Evolutionary conservation across 35 echinoderm and acorn worm genomes (phyloP).

Genomic region (Patiria miniata): DNA sequence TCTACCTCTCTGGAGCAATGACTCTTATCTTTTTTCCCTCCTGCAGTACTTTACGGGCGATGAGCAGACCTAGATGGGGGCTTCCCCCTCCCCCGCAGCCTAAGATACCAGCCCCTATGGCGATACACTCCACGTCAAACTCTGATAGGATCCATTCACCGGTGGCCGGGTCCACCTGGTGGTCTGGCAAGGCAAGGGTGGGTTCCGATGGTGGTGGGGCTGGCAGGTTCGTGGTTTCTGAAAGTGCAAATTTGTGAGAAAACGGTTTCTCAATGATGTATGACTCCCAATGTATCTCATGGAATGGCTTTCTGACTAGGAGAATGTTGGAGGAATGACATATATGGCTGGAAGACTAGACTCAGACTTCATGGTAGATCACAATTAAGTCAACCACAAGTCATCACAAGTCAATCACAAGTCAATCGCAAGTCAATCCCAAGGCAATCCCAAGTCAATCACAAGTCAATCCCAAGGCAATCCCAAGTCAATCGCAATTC

Average conservation of each 20-base stretch:
- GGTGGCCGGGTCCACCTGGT: conserved; percentile 50
- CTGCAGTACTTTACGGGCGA: conserved; percentile 40
- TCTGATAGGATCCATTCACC: conserved; percentile 81
- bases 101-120: conserved; percentile 82
- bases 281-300: too few species aligned
- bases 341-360: too few species aligned
- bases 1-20: conserved; percentile 84
- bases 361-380: too few species aligned
- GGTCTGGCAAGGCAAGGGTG: not conserved
- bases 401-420: too few species aligned
- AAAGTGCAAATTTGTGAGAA: not conserved
- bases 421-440: too few species aligned
- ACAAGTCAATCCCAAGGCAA: too few species aligned
- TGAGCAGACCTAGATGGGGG: conserved; percentile 66
- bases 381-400: too few species aligned
- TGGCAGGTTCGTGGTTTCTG: not conserved
- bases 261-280: too few species aligned
- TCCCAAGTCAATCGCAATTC: too few species aligned
- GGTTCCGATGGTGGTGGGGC: not conserved
- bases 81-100: conserved; percentile 89
- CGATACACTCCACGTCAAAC: conserved; percentile 81
- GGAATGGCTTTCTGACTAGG: too few species aligned
- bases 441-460: too few species aligned
- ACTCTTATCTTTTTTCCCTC: conserved; percentile 76
- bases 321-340: too few species aligned